phyloP scores from a whole-genome alignment of 1,140 invertebrate species.

The Zaprionus ornatus region DNA sequence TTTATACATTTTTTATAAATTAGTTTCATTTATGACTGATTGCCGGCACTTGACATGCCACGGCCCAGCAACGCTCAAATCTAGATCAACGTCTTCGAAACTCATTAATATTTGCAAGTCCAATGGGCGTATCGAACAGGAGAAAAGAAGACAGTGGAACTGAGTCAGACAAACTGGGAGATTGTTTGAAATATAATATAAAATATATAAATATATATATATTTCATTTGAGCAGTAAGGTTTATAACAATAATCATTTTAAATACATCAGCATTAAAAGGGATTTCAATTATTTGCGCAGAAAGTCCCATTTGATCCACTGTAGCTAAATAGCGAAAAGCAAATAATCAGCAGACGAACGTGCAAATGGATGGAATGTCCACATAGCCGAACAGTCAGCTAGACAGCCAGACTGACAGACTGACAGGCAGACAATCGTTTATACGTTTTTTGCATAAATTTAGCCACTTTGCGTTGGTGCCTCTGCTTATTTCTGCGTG shows the following conservation, averaged over 20 bases:
- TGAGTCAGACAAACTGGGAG: neutral
- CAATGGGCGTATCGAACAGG: neutral
- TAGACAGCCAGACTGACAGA: slow-evolving; percentile 8
- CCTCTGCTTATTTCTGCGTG: slow-evolving; percentile 21
- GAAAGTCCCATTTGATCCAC: slow-evolving; percentile 20
- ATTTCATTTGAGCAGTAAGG: too few species aligned
- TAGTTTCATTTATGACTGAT: slow-evolving; percentile 44
- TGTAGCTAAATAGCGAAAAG: slow-evolving; percentile 10
- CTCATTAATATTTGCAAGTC: slow-evolving; percentile 31
- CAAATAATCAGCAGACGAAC: slow-evolving; percentile 49
- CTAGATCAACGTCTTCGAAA: slow-evolving; percentile 21
- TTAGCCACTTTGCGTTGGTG: slow-evolving; percentile 68
- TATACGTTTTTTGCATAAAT: slow-evolving; percentile 68
- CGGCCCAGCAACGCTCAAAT: slow-evolving; percentile 6
- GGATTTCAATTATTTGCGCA: neutral
- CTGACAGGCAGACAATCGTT: slow-evolving; percentile 39
- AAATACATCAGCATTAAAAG: neutral
- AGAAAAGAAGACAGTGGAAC: neutral
- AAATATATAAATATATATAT: neutral
- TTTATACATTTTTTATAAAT: slow-evolving; percentile 39
- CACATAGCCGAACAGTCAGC: slow-evolving; percentile 1
- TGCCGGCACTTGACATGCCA: slow-evolving; percentile 20
- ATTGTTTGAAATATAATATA: neutral
- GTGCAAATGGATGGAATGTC: slow-evolving; percentile 41
- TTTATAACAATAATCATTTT: too few species aligned